Evolutionary conservation across 2,113 vertebrate genomes (phyloP), one percentile per base, ranked within the genome.

Genomic region (Chaenogobius annularis): DNA sequence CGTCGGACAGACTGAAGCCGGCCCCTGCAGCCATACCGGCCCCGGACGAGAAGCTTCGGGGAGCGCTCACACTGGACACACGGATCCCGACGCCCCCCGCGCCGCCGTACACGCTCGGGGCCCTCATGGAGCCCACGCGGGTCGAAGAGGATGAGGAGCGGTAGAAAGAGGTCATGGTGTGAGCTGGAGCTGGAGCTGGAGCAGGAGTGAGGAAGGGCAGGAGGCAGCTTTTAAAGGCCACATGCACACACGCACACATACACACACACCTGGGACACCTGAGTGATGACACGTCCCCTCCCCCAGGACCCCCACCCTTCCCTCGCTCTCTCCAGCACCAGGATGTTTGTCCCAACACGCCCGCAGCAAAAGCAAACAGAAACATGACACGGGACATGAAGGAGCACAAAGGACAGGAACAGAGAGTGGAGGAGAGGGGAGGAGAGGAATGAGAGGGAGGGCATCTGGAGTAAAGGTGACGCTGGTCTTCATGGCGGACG

Each of bases 101-200:
- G 43, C 90, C 90, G 13, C 83, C 89, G 1, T 91, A 79, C 56
- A 92, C 71, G 17, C 89, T 92, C 65, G 86, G 81, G 15, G 70
- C 48, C 15, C 75, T 68, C 58, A 4, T 1, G 61, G n/a, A 26
- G 47, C 22, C 19, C n/a, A 46, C 0, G 12, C n/a, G 15, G 0
- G n/a, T 0, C 1, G 17, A 26, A 31, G 66, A 6, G 17, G 17
- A 26, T 22, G 65, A 44, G 56, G 62, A 11, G 14, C 12, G 3
- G 40, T 17, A 35, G 37, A 44, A 6, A 17, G 22, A 1, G 46
- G 76, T 62, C 54, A 55, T 55, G 37, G 37, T 40, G 37, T 40
- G 37, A 40, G 37, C 37, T 7, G 37, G 37, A 40, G 37, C 37
- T 40, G 52, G 19, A 20, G n/a, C 54, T 12, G 54, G 54, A 55